Conservation (phyloP, 2,888 invertebrate species). For the Alsophila aescularia region DNA sequence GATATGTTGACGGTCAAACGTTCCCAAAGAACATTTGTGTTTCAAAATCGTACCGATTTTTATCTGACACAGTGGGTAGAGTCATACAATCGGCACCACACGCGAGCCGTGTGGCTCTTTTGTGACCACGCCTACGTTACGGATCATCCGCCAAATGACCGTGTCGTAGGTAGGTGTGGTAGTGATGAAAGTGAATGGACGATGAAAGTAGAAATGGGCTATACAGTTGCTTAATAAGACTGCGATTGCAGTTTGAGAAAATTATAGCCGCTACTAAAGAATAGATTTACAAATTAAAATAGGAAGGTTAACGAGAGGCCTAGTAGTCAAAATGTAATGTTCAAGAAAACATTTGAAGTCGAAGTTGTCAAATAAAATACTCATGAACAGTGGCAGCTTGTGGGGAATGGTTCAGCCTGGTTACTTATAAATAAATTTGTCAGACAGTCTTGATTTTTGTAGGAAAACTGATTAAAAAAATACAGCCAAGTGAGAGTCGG, state of each 20-base stretch:
- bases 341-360: too few species aligned
- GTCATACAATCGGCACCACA: constrained; percentile 8
- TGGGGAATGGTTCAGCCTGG: too few species aligned
- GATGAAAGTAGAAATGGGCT: constrained; percentile 19
- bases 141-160: constrained; percentile 32
- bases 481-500: too few species aligned
- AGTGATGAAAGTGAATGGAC: constrained; percentile 23
- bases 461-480: too few species aligned
- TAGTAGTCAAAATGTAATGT: too few species aligned
- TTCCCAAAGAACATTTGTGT: neutral
- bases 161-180: constrained; percentile 21
- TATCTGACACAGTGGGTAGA: constrained; percentile 7
- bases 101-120: constrained; percentile 24
- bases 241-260: neutral
- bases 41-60: neutral
- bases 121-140: constrained; percentile 32
- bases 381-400: too few species aligned
- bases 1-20: too few species aligned
- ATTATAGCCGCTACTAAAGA: neutral
- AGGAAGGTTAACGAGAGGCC: too few species aligned
- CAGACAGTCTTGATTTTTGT: too few species aligned
- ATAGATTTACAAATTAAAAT: too few species aligned
- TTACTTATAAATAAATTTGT: too few species aligned
- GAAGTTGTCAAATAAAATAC: too few species aligned
- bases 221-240: constrained; percentile 7